Base-by-base conservation (phyloP, 2,797 vertebrate species). In the Crenuchus spilurus region DNA sequence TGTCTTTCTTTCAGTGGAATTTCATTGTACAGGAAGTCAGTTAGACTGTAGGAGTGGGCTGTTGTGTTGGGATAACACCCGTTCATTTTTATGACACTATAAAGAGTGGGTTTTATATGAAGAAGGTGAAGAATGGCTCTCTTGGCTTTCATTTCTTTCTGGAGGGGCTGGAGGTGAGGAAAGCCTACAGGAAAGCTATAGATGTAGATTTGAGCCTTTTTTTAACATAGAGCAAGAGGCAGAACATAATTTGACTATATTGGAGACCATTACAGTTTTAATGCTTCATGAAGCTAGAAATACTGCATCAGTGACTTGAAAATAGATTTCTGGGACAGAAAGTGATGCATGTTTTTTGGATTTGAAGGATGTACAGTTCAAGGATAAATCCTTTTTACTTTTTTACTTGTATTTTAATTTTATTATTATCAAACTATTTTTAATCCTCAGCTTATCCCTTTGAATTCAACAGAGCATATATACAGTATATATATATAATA, bases 31-130 rank as follows among this genome's bases (percentile, higher is more conserved):
- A 69, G 87, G 83, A 88, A 85, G 87, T 84, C 88, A 89, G 89
- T 87, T 75, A 82, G 84, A 77, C 74, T 76, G 77, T 87, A 87
- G 86, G 87, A 85, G 83, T 86, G 84, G 88, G 76, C 83, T 83
- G 75, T 83, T 84, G 82, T 89, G 87, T 89, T 86, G 87, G 85
- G 90, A 88, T 86, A 84, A 87, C 87, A 83, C 86, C 89, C 91
- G 83, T 85, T 87, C 79, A 86, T 85, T 91, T 84, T 93, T 92
- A 93, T 55, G 90, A 89, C 87, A 90, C 90, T 87, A 90, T 93
- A 93, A 91, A 93, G 85, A 84, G 84, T 9, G 78, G 84, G 87
- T 88, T 91, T 91, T 91, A 91, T 91, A 90, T 83, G 86, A 86
- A 86, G 84, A 85, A 82, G 75, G 80, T 90, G 88, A 92, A 85